phyloP scores from a whole-genome alignment of 1,140 invertebrate species.

The Brachionus asplanchnoidis region DNA sequence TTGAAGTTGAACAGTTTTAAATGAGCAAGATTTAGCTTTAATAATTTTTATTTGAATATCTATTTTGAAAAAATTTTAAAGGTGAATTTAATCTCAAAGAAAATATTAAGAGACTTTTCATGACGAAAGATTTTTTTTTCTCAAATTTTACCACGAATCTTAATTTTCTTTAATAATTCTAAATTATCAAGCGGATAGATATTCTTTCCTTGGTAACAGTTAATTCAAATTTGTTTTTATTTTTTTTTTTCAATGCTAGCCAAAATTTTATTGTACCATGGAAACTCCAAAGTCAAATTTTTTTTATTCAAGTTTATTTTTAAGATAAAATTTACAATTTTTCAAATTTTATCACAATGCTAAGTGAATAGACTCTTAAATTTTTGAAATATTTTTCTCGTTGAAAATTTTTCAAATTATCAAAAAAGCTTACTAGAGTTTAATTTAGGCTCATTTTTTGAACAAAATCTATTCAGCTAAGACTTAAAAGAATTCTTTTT shows the following conservation, averaged over 20 bases:
- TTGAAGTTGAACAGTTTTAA: not conserved
- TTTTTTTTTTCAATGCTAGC: not conserved
- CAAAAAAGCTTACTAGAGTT: not conserved
- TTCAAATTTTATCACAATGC: not conserved
- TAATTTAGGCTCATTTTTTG: not conserved
- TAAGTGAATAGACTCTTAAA: not conserved
- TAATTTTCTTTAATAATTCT: not conserved
- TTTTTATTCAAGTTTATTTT: not conserved
- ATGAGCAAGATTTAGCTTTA: not conserved
- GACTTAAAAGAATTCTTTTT: not conserved
- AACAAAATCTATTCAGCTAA: not conserved
- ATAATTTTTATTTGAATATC: not conserved
- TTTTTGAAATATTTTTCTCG: not conserved
- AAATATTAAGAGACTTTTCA: not conserved
- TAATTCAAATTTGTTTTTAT: not conserved
- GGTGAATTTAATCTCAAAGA: not conserved
- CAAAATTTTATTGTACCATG: not conserved
- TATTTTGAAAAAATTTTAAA: not conserved
- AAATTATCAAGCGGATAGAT: not conserved
- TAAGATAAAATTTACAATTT: slow-evolving; percentile 6
- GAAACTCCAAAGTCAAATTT: not conserved
- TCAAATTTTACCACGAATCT: not conserved
- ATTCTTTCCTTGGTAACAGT: not conserved
- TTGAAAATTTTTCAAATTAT: not conserved
- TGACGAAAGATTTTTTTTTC: not conserved